A percentile compares a stretch with the other conserved stretches of the same genome.
phyloP scores from a whole-genome alignment of 1,140 invertebrate genomes.

The Bombus consobrinus region DNA sequence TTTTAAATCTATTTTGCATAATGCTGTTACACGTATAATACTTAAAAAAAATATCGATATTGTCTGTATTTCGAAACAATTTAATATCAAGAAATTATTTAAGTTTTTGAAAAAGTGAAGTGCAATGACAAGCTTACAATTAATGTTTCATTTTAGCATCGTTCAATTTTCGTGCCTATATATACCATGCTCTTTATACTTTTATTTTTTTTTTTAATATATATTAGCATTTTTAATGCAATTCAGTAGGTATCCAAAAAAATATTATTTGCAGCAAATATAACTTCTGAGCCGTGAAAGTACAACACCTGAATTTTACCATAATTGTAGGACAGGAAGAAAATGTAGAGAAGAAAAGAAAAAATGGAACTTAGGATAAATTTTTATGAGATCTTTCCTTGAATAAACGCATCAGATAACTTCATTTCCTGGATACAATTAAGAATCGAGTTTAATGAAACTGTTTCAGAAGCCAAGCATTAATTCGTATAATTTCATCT shows the following conservation, averaged over 20 bases:
- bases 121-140: too few relatives aligned
- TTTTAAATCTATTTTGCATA: too few relatives aligned
- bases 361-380: neutral
- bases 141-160: too few relatives aligned
- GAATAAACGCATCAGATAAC: slow-evolving; percentile 8
- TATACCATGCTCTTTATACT: neutral
- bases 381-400: neutral
- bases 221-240: neutral
- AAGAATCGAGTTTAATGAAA: slow-evolving; percentile 4
- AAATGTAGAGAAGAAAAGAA: too few relatives aligned
- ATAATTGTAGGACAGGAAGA: neutral
- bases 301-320: neutral
- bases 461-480: neutral
- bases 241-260: neutral
- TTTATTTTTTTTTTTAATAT: neutral
- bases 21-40: too few relatives aligned
- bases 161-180: neutral
- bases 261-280: neutral
- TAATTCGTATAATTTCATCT: slow-evolving; percentile 25
- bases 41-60: too few relatives aligned
- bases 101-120: too few relatives aligned
- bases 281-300: neutral
- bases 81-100: too few relatives aligned
- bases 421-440: slow-evolving; percentile 5
- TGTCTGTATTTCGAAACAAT: too few relatives aligned